These are phyloP conservation scores for Scolanthus callimorphus DNA, from an alignment of 92 coral and sea anemone species.

Conservation along the genomic window DNA sequence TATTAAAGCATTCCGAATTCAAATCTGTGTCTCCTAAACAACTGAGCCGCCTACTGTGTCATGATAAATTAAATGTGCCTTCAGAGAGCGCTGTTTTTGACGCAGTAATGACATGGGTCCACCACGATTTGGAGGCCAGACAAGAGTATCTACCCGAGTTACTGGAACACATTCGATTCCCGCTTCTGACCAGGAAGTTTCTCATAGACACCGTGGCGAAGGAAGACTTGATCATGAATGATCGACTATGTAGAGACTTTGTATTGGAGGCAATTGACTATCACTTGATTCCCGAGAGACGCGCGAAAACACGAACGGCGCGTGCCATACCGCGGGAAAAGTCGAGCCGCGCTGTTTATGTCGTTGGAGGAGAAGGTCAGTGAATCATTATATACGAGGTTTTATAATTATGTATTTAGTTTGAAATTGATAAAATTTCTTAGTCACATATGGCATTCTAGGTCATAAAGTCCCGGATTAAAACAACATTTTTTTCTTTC, in stretches of 20 bases:
- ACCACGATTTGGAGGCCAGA: constrained; percentile 61
- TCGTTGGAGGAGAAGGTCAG: constrained; percentile 98
- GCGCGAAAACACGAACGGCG: constrained; percentile 49
- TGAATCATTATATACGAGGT: background rate
- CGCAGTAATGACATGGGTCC: constrained; percentile 83
- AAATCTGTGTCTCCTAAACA: constrained; percentile 59
- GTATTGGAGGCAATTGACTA: constrained; percentile 89
- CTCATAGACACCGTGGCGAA: constrained; percentile 84
- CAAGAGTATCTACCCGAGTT: constrained; percentile 48
- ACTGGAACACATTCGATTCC: constrained; percentile 86
- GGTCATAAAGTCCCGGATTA: too few relatives aligned
- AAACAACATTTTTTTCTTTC: too few relatives aligned
- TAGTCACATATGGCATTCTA: too few relatives aligned
- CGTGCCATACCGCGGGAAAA: constrained; percentile 83
- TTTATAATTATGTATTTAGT: too few relatives aligned
- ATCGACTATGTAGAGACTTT: constrained; percentile 68
- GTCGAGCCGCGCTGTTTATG: constrained; percentile 76
- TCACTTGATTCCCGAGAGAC: constrained; percentile 90
- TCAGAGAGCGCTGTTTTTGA: constrained; percentile 83
- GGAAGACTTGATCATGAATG: constrained; percentile 80
- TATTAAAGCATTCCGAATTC: constrained; percentile 79
- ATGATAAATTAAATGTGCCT: constrained; percentile 86
- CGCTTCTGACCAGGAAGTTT: constrained; percentile 84
- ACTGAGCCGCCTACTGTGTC: constrained; percentile 58
- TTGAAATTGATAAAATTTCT: too few relatives aligned